These are phyloP conservation scores for Dermolepida albohirtum DNA, from an alignment of 2,888 invertebrate species.

Conservation along the genomic window DNA sequence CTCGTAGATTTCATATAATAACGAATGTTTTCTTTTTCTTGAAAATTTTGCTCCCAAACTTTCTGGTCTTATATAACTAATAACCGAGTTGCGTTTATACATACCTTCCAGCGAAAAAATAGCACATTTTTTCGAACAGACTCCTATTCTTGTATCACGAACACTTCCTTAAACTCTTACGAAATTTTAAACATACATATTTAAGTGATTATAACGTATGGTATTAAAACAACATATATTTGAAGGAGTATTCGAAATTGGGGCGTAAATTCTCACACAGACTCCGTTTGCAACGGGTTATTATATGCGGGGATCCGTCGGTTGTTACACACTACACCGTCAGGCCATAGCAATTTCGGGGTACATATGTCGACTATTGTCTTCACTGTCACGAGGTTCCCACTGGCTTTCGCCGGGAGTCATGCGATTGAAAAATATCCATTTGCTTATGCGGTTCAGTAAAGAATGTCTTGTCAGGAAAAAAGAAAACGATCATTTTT, in stretches of 20 bases:
- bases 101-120: constrained; percentile 17
- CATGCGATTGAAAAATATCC: constrained; percentile 45
- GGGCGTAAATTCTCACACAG: constrained; percentile 45
- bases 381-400: constrained; percentile 46
- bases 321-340: constrained; percentile 35
- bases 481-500: constrained; percentile 36
- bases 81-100: constrained; percentile 5
- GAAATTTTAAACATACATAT: constrained; percentile 35
- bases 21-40: too few relatives aligned
- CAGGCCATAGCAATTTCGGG: constrained; percentile 40
- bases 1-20: too few relatives aligned
- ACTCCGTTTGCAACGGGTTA: constrained; percentile 42
- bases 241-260: constrained; percentile 39
- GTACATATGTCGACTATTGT: constrained; percentile 47
- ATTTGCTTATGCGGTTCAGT: constrained; percentile 33
- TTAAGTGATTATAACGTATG: constrained; percentile 27
- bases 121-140: constrained; percentile 21
- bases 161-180: constrained; percentile 13
- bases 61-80: constrained; percentile 19
- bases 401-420: constrained; percentile 40
- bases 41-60: constrained; percentile 6
- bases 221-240: constrained; percentile 41
- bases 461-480: constrained; percentile 34
- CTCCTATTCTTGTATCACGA: constrained; percentile 25
- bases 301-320: constrained; percentile 42